Conservation (phyloP, 2,888 invertebrate genomes). For the Leptinotarsa haldemani region DNA sequence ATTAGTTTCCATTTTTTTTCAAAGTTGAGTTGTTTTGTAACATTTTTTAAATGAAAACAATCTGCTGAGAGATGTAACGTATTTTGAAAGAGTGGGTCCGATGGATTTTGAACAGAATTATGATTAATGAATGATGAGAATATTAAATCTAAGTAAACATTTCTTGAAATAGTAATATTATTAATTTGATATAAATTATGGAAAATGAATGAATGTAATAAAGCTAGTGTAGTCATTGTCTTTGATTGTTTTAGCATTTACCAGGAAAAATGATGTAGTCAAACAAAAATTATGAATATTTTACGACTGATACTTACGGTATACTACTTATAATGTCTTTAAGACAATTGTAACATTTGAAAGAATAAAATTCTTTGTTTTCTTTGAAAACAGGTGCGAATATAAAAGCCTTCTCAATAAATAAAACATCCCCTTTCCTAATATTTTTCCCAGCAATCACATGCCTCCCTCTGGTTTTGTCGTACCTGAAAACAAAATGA, state of each 20-base stretch:
- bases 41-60: no score
- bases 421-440: conserved; percentile 77
- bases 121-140: no score
- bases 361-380: conserved; percentile 65
- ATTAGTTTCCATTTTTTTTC: no score
- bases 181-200: no score
- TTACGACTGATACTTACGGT: conserved; percentile 69
- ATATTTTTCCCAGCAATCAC: conserved; percentile 73
- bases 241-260: background rate
- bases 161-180: no score
- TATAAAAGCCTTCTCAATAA: conserved; percentile 84
- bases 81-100: no score
- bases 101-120: no score
- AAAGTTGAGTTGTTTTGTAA: no score
- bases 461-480: conserved; percentile 73
- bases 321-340: conserved; percentile 70
- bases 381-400: conserved; percentile 77
- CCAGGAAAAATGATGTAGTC: background rate
- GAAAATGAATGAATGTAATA: no score
- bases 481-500: conserved; percentile 63
- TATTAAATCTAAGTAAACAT: no score
- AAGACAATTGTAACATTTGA: conserved; percentile 82
- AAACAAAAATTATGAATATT: background rate
- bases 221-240: no score
- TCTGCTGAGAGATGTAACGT: no score